Percentiles rank a stretch among this genome's conserved stretches.
Evolutionary conservation across 1,140 invertebrate genomes (phyloP).

Genomic region (Bombus waltoni): DNA sequence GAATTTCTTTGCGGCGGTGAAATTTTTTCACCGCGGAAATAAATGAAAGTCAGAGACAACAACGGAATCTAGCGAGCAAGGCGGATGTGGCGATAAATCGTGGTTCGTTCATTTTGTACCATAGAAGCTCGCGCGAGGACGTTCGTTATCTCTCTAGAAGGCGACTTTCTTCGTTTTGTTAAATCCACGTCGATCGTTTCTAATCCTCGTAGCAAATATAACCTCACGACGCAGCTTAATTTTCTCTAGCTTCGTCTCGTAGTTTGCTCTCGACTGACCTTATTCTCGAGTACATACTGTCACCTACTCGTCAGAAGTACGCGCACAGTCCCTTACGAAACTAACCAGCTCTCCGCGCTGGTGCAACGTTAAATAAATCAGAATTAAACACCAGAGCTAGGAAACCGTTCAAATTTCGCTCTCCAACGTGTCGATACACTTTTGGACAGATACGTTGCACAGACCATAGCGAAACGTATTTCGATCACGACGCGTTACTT

Average conservation of each 20-base stretch:
- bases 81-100: too few species aligned
- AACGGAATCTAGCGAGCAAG: too few species aligned
- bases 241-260: slow-evolving; percentile 1
- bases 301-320: not conserved
- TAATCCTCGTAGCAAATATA: not conserved
- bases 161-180: too few species aligned
- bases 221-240: not conserved
- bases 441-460: not conserved
- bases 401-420: not conserved
- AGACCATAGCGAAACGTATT: too few species aligned
- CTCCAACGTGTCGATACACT: not conserved
- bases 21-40: too few species aligned
- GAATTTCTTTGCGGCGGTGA: not conserved
- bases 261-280: slow-evolving; percentile 23
- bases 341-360: not conserved
- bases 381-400: not conserved
- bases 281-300: slow-evolving; percentile 21
- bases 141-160: too few species aligned
- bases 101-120: too few species aligned
- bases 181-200: not conserved
- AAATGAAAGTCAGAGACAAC: too few species aligned
- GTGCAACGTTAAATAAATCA: not conserved
- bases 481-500: too few species aligned
- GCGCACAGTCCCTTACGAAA: not conserved
- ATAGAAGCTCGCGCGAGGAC: too few species aligned